These are phyloP conservation scores for Nomada fucata DNA, from an alignment of 2,888 invertebrate genomes.

Conservation along the genomic window DNA sequence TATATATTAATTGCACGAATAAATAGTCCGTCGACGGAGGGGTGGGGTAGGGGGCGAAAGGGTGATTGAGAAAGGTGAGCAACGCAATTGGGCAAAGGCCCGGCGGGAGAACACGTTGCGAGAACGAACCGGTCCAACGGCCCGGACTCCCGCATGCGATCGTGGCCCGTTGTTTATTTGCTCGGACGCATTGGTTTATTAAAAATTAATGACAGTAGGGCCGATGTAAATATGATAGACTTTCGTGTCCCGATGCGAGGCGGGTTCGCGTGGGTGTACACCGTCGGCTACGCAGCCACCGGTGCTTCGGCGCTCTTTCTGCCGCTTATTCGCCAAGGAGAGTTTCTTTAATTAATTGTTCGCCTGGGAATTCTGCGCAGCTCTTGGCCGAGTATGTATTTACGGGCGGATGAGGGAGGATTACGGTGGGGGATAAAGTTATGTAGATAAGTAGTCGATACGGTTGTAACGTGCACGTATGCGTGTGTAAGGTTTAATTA, in stretches of 20 bases:
- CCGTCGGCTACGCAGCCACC: constrained; percentile 40
- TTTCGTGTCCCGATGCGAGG: constrained; percentile 50
- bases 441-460: too few relatives aligned
- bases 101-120: constrained; percentile 62
- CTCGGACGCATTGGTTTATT: constrained; percentile 77
- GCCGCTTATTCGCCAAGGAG: not conserved
- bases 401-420: too few relatives aligned
- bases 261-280: constrained; percentile 49
- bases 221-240: constrained; percentile 77
- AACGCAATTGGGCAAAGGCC: constrained; percentile 53
- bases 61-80: not conserved
- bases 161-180: constrained; percentile 59
- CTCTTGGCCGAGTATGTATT: too few relatives aligned
- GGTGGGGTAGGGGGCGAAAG: not conserved
- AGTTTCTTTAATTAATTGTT: constrained; percentile 31
- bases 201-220: constrained; percentile 81
- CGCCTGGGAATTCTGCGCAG: not conserved
- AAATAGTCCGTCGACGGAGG: constrained; percentile 74
- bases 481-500: too few relatives aligned
- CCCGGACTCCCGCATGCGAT: constrained; percentile 69
- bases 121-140: constrained; percentile 76
- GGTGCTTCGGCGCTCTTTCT: constrained; percentile 12
- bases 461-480: too few relatives aligned
- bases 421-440: too few relatives aligned
- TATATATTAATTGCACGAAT: constrained; percentile 84